These are phyloP conservation scores for Carduelis carduelis DNA, from an alignment of 2,797 vertebrate genomes.

Conservation along the genomic window DNA sequence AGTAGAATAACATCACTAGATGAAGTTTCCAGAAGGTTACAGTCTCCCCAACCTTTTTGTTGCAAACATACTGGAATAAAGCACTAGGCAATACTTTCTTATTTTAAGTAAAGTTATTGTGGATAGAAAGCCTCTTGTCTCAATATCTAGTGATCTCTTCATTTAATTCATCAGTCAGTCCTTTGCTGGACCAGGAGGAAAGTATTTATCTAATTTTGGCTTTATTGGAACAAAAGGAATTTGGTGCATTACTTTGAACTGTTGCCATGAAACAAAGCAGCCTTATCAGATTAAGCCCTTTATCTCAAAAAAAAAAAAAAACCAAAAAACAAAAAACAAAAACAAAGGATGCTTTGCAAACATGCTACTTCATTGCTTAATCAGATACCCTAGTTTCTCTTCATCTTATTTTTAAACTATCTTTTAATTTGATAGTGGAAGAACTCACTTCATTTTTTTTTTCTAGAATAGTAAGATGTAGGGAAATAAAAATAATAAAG, in stretches of 20 bases:
- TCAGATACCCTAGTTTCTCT: background rate
- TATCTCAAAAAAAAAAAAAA: background rate
- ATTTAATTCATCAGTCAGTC: background rate
- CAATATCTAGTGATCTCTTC: background rate
- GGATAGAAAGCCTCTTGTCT: background rate
- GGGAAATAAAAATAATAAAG: background rate
- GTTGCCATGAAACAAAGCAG: background rate
- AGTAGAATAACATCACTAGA: background rate
- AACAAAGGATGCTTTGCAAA: background rate
- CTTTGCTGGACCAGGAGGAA: background rate
- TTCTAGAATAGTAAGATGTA: background rate
- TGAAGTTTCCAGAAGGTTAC: background rate
- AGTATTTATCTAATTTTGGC: background rate
- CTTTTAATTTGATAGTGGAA: background rate
- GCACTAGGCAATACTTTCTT: background rate
- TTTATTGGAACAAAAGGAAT: background rate
- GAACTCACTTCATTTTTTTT: background rate
- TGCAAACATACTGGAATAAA: background rate
- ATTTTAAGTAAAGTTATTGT: background rate
- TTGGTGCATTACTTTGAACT: background rate
- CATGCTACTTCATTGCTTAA: background rate
- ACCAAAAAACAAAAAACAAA: too few species aligned
- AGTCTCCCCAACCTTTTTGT: background rate
- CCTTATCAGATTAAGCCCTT: background rate
- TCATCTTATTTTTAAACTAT: background rate